Evolutionary conservation across 2,888 invertebrate genomes (phyloP), one percentile per base, ranked within the genome.

Genomic region (Aelia acuminata): DNA sequence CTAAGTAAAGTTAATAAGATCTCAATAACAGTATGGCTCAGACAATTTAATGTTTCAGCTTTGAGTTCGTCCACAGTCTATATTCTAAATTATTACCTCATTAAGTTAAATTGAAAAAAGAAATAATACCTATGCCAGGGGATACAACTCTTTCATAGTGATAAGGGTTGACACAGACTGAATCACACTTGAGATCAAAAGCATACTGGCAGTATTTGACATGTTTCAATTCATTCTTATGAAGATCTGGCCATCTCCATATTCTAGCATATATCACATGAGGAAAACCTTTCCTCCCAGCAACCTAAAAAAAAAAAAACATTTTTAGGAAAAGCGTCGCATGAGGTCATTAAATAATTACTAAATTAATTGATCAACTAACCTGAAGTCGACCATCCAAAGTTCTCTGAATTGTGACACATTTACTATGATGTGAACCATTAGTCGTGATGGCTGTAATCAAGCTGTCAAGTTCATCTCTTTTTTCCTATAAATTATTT

Each of bases 191-290:
- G 92, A 99, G 94, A 94, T 99, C 99, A 93, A 99, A 99, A 49
- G 99, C 99, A 94, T 96, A 99, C 93, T 98, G 98, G 93, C 99
- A 99, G 92, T 97, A 98, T 93, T 98, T 98, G 80, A 98, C 97
- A 92, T 99, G 99, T 92, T 99, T 99, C 91, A 99, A 93, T 93
- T 99, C 99, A 93, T 99, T 99, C 93, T 99, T 99, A 93, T 99
- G 99, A 80, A 99, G 94, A 93, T 99, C 99, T 0, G 99, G 99
- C 98, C 99, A 99, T 91, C 99, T 95, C 99, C 99, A 99, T 90
- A 99, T 99, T 53, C 98, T 94, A 0, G 99, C 98, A 92, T 99
- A 99, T 90, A 99, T 99, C 2, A 99, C 99, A 93, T 99, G 99
- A 1, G 99, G 99, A 92, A 99, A 99, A 11, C 99, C 99, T 93